These are phyloP conservation scores for Mamestra configurata DNA, from an alignment of 1,140 invertebrate genomes.

Conservation along the genomic window DNA sequence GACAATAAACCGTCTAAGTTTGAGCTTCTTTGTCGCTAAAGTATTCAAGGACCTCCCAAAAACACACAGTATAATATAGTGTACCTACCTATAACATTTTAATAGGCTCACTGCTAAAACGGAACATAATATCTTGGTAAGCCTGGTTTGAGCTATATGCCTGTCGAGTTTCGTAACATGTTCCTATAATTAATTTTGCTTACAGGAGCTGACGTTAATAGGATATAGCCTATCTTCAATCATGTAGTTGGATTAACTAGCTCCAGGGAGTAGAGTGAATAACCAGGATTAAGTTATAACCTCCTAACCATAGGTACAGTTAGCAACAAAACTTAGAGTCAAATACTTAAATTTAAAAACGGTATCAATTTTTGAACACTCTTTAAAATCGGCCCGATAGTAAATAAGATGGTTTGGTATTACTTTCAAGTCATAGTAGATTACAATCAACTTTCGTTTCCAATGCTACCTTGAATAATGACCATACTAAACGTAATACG, in stretches of 20 bases:
- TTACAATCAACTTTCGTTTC: too few species aligned
- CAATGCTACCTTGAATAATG: too few species aligned
- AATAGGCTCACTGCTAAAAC: background rate
- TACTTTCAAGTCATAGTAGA: too few species aligned
- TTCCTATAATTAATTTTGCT: constrained; percentile 35
- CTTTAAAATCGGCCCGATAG: too few species aligned
- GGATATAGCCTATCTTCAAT: constrained; percentile 27
- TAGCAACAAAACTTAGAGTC: background rate
- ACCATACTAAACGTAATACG: background rate
- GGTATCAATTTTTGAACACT: too few species aligned
- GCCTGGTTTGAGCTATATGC: background rate
- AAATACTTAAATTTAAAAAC: too few species aligned
- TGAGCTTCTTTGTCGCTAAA: constrained; percentile 6
- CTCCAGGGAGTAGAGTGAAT: background rate
- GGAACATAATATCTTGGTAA: constrained; percentile 16
- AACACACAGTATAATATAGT: background rate
- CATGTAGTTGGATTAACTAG: constrained; percentile 29
- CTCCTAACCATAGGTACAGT: background rate
- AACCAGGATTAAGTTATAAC: constrained; percentile 6
- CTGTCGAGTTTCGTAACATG: background rate
- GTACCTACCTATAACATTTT: background rate
- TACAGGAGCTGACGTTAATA: constrained; percentile 30
- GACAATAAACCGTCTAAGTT: constrained; percentile 30
- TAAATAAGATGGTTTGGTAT: too few species aligned
- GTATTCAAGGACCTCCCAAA: background rate